Base-by-base conservation (phyloP, 2,113 vertebrate species). In the Mesembrinibis cayennensis region DNA sequence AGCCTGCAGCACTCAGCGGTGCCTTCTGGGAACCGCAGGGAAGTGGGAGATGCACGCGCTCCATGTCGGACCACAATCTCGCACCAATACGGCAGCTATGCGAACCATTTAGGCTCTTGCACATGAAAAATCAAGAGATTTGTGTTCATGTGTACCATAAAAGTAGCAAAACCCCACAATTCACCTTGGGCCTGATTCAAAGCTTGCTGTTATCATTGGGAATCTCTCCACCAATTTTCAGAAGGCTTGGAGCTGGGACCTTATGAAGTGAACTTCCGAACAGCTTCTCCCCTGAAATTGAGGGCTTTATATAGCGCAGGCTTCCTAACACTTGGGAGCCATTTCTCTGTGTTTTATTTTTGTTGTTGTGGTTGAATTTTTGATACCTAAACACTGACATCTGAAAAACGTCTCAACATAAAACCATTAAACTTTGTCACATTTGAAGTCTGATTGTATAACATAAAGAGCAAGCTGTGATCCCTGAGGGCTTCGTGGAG, bases 1-100 rank as follows among this genome's bases (percentile, higher is more conserved):
- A 55, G 29, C 18, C 36, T 8, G 4, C 17, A 30, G 78, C 32
- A 5, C 38, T n/a, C n/a, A 30, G 67, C 38, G 59, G 38, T 22
- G 8, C 49, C 38, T 42, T 20, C 82, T 29, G 16, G 49, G 38
- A 70, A 58, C 30, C 1, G 0, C 34, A 42, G 42, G 49, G 49
- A 83, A 74, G 49, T 1, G 3, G 55, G 7, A 45, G 65, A 69
- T 9, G 7, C 6, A 2, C 4, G 26, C 1, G 1, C 22, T 62
- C 32, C 40, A 7, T 0, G 1, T 26, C 71, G 47, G 14, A 79
- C 18, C 44, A 32, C 53, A 38, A 16, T 21, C 62, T 71, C 61
- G 32, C 29, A n/a, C 42, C 29, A 7, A 6, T 22, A 34, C n/a
- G 40, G 10, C 40, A 50, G 40, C 50, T 32, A 1, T 3, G 5